These are phyloP conservation scores for Bufo bufo DNA, from an alignment of 2,113 vertebrate species.

Conservation along the genomic window DNA sequence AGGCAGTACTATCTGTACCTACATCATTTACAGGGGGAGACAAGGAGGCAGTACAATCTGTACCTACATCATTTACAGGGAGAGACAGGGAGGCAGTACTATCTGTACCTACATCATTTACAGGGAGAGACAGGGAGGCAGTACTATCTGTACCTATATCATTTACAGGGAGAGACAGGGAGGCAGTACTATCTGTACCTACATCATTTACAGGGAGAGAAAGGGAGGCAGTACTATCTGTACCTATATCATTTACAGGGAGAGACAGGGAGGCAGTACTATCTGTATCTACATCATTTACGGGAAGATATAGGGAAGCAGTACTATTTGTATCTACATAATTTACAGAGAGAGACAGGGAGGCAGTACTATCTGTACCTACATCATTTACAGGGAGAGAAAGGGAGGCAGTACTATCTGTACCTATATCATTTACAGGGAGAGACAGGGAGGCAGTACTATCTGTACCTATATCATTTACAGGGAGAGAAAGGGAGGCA, in stretches of 20 bases:
- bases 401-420: neutral
- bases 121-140: neutral
- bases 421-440: no score
- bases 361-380: neutral
- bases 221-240: neutral
- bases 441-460: no score
- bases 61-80: neutral
- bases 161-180: no score
- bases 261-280: neutral
- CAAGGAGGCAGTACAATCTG: neutral
- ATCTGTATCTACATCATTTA: neutral
- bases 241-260: neutral
- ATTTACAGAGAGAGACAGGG: neutral
- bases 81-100: neutral
- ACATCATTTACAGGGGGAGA: neutral
- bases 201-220: neutral
- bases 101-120: neutral
- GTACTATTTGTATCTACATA: neutral
- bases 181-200: neutral
- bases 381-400: neutral
- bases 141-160: no score
- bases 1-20: neutral
- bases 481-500: neutral
- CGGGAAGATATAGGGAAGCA: neutral
- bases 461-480: neutral